A percentile compares a stretch with the other conserved stretches of the same genome.
Evolutionary conservation across 2,113 vertebrate species (phyloP).

Genomic region (mouse (Mus musculus)): DNA sequence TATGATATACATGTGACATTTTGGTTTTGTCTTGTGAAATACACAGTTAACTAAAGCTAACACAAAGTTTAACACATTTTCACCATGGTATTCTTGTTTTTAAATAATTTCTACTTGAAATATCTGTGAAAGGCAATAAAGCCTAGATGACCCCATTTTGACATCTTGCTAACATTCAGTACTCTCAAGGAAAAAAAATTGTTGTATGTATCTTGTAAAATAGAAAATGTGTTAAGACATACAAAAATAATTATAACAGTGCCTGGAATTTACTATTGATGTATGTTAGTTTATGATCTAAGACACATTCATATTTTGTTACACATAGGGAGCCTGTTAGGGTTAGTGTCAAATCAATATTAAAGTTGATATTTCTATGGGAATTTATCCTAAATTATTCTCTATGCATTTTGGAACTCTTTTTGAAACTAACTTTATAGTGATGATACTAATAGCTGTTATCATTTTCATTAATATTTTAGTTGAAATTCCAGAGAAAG

Average conservation of each 20-base stretch:
- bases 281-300: neutral
- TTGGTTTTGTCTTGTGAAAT: neutral
- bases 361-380: neutral
- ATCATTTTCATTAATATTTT: constrained; percentile 41
- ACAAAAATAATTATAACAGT: neutral
- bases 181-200: neutral
- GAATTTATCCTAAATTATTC: neutral
- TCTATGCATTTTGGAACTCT: neutral
- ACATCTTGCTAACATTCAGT: neutral
- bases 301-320: neutral
- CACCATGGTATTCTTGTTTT: neutral
- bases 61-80: neutral
- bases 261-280: neutral
- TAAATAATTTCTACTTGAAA: neutral
- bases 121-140: neutral
- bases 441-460: neutral
- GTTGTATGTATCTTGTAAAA: neutral
- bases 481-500: neutral
- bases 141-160: neutral
- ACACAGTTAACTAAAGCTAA: neutral
- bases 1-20: too few species aligned
- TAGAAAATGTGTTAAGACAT: neutral
- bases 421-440: neutral
- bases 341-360: neutral
- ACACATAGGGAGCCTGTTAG: neutral